phyloP scores from a whole-genome alignment of 2,888 invertebrate species.

The Xestia c-nigrum region DNA sequence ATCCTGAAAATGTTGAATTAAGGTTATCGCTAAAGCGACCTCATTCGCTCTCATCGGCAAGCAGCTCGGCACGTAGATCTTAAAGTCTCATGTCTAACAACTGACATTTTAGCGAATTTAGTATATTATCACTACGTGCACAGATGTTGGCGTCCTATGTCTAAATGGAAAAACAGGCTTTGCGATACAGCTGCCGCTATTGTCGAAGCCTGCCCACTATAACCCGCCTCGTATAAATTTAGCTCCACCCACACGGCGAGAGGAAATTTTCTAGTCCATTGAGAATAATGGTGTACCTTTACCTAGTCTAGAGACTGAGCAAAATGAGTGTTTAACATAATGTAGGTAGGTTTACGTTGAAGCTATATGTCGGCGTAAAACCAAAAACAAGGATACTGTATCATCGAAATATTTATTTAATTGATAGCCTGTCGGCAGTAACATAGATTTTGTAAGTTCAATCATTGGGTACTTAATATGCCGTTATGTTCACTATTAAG shows the following conservation, averaged over 20 bases:
- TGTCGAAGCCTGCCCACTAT: conserved; percentile 64
- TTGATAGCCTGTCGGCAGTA: not conserved
- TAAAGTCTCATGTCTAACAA: conserved; percentile 28
- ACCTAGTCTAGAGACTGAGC: conserved; percentile 12
- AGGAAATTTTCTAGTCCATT: conserved; percentile 74
- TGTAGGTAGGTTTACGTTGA: conserved; percentile 5
- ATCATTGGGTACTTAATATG: conserved; percentile 5
- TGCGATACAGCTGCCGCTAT: conserved; percentile 56
- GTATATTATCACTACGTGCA: conserved; percentile 41
- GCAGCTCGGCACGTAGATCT: not conserved
- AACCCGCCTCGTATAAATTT: conserved; percentile 72
- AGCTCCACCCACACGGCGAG: conserved; percentile 77
- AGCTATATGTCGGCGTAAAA: conserved; percentile 9
- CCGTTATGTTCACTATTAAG: not conserved
- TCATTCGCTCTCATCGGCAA: conserved; percentile 27
- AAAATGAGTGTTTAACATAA: conserved; percentile 36
- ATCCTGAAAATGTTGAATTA: conserved; percentile 40
- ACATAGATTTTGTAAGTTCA: conserved; percentile 4
- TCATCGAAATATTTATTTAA: conserved; percentile 16
- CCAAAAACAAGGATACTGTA: conserved; percentile 17
- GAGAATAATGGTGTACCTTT: conserved; percentile 46
- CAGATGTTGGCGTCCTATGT: conserved; percentile 27
- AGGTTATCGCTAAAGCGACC: conserved; percentile 52
- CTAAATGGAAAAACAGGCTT: conserved; percentile 50
- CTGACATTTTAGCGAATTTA: conserved; percentile 37